Evolutionary conservation across 2,113 vertebrate genomes (phyloP), one percentile per base, ranked within the genome.

Genomic region (Channa argus): DNA sequence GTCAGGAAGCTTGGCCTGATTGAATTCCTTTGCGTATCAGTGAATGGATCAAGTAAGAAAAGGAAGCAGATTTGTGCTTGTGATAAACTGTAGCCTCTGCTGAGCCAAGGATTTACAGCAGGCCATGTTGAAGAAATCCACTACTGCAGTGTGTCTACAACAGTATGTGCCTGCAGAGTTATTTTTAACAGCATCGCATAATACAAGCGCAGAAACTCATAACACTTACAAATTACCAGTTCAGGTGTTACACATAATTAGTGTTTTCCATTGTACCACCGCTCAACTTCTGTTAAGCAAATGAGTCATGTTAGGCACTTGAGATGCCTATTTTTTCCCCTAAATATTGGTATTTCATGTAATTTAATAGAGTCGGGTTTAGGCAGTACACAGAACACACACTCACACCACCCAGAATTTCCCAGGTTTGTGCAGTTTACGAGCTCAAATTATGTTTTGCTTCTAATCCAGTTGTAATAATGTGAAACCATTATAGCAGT

Each of bases 11-110:
- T 87, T 51, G 91, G 92, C 86, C 83, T 93, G 92, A 93, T 94
- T 93, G 89, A 93, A 94, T 94, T 94, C 85, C 89, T 92, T 92
- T 88, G 86, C 86, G 84, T 94, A 93, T 94, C 92, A 91, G 90
- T 70, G 89, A 88, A 90, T 90, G 90, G 94, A 94, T 95, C 92
- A 93, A 86, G 89, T 62, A 85, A 92, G 90, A 93, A 86, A 90
- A 79, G 85, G 79, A 75, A 88, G 80, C 86, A 93, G 91, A 93
- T 93, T 91, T 93, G 86, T 83, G 83, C 88, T 83, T 88, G 82
- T 89, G 92, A 94, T 90, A 92, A 93, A 92, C 90, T 91, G 77
- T 86, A 91, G 89, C 88, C 86, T 85, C 79, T 80, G 77, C 86
- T 92, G 91, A 93, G 90, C 89, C 85, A 43, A 80, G 92, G 92